Conservation (phyloP, 2,888 invertebrate species). For the Muscina levida region DNA sequence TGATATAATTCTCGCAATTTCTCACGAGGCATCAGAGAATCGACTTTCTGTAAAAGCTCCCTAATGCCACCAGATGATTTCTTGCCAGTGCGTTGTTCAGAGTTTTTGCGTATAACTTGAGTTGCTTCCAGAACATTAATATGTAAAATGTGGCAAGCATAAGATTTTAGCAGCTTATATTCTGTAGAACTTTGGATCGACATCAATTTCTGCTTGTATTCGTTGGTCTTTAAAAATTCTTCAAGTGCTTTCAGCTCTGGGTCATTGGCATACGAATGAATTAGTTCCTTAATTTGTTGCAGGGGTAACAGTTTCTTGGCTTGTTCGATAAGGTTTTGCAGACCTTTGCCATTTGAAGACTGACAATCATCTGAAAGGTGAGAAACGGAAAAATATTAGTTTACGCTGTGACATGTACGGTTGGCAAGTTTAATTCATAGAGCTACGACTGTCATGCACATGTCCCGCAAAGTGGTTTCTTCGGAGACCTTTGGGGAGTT, state of each 20-base stretch:
- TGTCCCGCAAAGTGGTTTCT: no score
- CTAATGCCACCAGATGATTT: slow-evolving; percentile 67
- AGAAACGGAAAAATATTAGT: neutral
- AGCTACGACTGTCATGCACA: no score
- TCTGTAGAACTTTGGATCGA: slow-evolving; percentile 66
- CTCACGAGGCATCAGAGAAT: slow-evolving; percentile 69
- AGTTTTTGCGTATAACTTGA: slow-evolving; percentile 60
- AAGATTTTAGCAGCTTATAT: slow-evolving; percentile 67
- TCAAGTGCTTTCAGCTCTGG: slow-evolving; percentile 68
- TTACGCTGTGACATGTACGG: no score
- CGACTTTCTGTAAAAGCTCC: slow-evolving; percentile 70
- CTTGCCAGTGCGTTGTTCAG: neutral
- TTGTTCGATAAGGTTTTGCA: slow-evolving; percentile 69
- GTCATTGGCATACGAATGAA: slow-evolving; percentile 69
- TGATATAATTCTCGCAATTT: slow-evolving; percentile 68
- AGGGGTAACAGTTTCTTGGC: slow-evolving; percentile 69
- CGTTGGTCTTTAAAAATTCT: slow-evolving; percentile 64
- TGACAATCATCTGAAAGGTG: slow-evolving; percentile 64
- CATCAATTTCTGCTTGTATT: slow-evolving; percentile 59
- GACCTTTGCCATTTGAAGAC: slow-evolving; percentile 66
- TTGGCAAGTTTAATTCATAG: no score
- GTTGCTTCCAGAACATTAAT: slow-evolving; percentile 65
- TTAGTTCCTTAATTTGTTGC: slow-evolving; percentile 68
- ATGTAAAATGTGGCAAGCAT: slow-evolving; percentile 68
- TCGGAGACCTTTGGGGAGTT: no score